phyloP scores from a whole-genome alignment of 2,888 invertebrate genomes.

The Parnassius apollo region DNA sequence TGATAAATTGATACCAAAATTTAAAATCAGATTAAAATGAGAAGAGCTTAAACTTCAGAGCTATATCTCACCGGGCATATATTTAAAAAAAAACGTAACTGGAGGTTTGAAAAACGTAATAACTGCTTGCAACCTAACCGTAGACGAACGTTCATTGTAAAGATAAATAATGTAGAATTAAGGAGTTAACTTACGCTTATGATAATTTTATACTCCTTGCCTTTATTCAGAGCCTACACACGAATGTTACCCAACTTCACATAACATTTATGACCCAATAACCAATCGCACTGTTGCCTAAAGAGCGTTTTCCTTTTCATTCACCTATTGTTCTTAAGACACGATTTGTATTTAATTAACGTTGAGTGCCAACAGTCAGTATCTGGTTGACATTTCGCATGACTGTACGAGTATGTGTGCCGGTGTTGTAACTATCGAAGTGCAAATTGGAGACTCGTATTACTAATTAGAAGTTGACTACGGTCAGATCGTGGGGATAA shows the following conservation, averaged over 20 bases:
- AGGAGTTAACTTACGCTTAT: too few species aligned
- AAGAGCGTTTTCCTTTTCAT: conserved; percentile 33
- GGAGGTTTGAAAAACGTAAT: too few species aligned
- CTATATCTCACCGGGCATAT: too few species aligned
- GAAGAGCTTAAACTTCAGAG: too few species aligned
- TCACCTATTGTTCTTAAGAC: conserved; percentile 50
- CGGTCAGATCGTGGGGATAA: conserved; percentile 27
- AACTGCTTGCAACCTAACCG: too few species aligned
- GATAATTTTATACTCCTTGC: too few species aligned
- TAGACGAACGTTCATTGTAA: too few species aligned
- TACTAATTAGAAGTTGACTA: conserved; percentile 58
- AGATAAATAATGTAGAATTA: too few species aligned
- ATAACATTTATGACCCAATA: conserved; percentile 18
- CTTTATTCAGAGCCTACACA: neutral
- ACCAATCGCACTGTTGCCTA: conserved; percentile 14
- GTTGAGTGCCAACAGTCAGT: conserved; percentile 55
- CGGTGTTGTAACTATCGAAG: conserved; percentile 53
- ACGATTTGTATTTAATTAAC: conserved; percentile 61
- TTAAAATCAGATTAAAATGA: too few species aligned
- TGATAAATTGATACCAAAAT: too few species aligned
- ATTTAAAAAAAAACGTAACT: too few species aligned
- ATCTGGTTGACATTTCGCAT: conserved; percentile 69
- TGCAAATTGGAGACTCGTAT: conserved; percentile 63
- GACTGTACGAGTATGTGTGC: conserved; percentile 43
- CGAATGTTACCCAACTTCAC: conserved; percentile 3